phyloP scores from a whole-genome alignment of 2,113 vertebrate species.

The Vidua macroura region DNA sequence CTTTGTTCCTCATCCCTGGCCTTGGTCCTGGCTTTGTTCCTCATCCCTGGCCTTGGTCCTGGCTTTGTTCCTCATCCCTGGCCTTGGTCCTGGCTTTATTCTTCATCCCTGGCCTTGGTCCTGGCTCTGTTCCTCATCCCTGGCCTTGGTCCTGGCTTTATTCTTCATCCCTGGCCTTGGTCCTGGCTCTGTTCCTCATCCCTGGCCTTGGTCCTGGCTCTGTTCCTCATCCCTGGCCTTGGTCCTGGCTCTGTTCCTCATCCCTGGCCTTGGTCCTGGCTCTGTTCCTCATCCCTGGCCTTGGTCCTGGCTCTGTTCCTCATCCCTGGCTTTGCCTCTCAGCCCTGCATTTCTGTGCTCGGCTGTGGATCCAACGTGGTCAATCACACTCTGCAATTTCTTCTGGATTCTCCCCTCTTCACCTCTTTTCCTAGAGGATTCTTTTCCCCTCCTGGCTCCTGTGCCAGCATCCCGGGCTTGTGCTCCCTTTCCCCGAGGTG shows the following conservation, averaged over 20 bases:
- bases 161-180: too few relatives aligned
- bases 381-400: not conserved
- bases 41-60: too few relatives aligned
- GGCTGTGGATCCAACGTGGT: accelerated
- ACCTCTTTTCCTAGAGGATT: not conserved
- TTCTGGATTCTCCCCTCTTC: not conserved
- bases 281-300: not conserved
- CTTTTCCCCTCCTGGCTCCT: not conserved
- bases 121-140: not conserved
- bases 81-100: not conserved
- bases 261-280: not conserved
- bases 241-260: too few relatives aligned
- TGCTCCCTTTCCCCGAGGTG: not conserved
- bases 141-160: too few relatives aligned
- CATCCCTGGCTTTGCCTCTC: not conserved
- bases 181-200: too few relatives aligned
- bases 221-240: too few relatives aligned
- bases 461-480: not conserved
- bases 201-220: too few relatives aligned
- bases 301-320: not conserved
- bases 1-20: not conserved
- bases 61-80: not conserved
- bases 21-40: too few relatives aligned
- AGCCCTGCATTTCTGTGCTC: not conserved
- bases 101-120: not conserved